Base-by-base conservation (phyloP, 2,888 invertebrate genomes). In the Dendrolimus houi region DNA sequence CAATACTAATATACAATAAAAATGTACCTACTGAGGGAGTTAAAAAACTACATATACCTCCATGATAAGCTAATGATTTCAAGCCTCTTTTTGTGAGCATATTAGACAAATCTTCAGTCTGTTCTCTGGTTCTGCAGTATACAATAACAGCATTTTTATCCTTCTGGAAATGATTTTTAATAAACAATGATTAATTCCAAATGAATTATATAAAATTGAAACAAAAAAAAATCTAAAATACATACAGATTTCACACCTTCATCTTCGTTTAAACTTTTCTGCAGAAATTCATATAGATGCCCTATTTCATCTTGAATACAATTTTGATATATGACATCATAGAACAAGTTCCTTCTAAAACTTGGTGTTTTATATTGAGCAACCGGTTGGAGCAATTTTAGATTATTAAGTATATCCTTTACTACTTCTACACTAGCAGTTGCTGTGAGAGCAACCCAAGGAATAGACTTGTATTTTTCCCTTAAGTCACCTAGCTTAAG, bases 361-460 rank as follows among this genome's bases (percentile, higher is more conserved):
- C 97, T 96, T 13, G 97, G 95, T 9, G 95, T 94, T 83, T 96
- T 95, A 78, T 97, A 99, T 66, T 92, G 93, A 6, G 92, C 92
- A 12, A 95, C 90, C 7, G 96, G 95, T 67, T 93, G 88, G 56
- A 92, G 91, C 56, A 95, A 81, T 63, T 93, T 93, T 29, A 99
- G 87, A 70, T 95, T 95, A 29, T 92, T 81, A 41, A 95, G 89
- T 64, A 98, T 96, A 74, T 98, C 98, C 70, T 95, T 94, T 8
- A 94, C 93, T 9, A 98, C 97, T 91, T 96, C 89, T 13, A 78
- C 77, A 60, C 93, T 92, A 8, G 99, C 99, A 0, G 99, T 99
- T 0, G 99, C 99, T 8, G 99, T 99, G 54, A 99, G 88, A 0
- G 99, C 99, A 56, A 99, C 92, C 93, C 97, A 96, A 1, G 97